Conservation (phyloP, 2,113 vertebrate genomes). For the Martes martes region DNA sequence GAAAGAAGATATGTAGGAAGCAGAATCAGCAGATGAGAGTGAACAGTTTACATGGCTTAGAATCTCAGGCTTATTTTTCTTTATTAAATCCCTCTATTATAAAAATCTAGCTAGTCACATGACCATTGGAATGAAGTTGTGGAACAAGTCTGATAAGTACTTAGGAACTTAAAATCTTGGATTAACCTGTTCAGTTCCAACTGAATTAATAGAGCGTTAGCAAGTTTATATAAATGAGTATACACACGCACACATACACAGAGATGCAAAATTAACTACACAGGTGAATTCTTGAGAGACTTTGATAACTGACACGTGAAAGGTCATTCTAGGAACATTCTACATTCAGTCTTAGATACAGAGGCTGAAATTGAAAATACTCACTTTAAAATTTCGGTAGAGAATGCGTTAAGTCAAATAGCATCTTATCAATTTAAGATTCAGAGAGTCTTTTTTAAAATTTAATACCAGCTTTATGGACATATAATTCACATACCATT, state of each 20-base stretch:
- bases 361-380: neutral
- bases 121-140: neutral
- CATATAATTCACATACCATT: neutral
- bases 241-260: no score
- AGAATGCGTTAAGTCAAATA: neutral
- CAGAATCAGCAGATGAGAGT: neutral
- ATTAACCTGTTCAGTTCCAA: neutral
- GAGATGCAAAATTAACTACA: neutral
- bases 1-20: neutral
- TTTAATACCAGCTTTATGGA: neutral
- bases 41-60: neutral
- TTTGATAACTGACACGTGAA: conserved; percentile 5
- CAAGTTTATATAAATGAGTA: neutral
- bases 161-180: conserved; percentile 12
- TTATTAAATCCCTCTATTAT: neutral
- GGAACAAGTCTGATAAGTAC: conserved; percentile 19
- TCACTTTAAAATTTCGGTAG: neutral
- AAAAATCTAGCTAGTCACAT: neutral
- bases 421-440: neutral
- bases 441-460: neutral
- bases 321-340: neutral
- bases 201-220: neutral
- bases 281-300: neutral
- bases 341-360: neutral
- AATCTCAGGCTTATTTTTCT: conserved; percentile 22